Percentiles rank a stretch among this genome's conserved stretches.
Conservation (phyloP, 2,888 invertebrate species). For the Lithodes maja region DNA sequence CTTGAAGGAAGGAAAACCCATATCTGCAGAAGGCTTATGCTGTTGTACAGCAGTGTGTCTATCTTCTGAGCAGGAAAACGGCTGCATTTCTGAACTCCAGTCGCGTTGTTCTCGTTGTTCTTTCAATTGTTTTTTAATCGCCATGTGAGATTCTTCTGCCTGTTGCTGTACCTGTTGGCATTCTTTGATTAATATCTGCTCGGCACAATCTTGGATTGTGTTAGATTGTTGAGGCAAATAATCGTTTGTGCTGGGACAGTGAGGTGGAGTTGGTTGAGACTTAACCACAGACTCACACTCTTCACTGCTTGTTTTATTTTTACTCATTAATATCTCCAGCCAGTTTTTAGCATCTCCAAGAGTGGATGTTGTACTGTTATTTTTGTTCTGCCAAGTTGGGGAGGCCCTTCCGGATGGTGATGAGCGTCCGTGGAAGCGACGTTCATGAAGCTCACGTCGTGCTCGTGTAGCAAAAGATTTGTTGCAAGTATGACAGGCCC, state of each 20-base stretch:
- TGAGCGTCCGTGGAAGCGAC: slow-evolving; percentile 49
- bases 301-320: slow-evolving; percentile 40
- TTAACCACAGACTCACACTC: neutral
- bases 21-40: slow-evolving; percentile 34
- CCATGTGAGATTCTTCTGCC: neutral
- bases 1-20: slow-evolving; percentile 36
- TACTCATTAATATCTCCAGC: slow-evolving; percentile 58
- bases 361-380: neutral
- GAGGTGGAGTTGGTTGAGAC: slow-evolving; percentile 17
- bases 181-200: slow-evolving; percentile 8
- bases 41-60: slow-evolving; percentile 5
- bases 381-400: neutral
- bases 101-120: slow-evolving; percentile 25
- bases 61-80: slow-evolving; percentile 8
- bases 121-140: slow-evolving; percentile 20
- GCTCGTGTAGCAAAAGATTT: slow-evolving; percentile 68
- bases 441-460: slow-evolving; percentile 66
- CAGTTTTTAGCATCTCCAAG: slow-evolving; percentile 57
- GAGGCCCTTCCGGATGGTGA: slow-evolving; percentile 43
- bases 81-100: slow-evolving; percentile 16
- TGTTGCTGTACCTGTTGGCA: slow-evolving; percentile 20
- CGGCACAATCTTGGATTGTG: neutral
- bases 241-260: neutral
- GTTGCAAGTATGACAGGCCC: slow-evolving; percentile 62
- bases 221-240: slow-evolving; percentile 11